Conservation (phyloP, 1,140 invertebrate genomes). For the Rhopalosiphum maidis region DNA sequence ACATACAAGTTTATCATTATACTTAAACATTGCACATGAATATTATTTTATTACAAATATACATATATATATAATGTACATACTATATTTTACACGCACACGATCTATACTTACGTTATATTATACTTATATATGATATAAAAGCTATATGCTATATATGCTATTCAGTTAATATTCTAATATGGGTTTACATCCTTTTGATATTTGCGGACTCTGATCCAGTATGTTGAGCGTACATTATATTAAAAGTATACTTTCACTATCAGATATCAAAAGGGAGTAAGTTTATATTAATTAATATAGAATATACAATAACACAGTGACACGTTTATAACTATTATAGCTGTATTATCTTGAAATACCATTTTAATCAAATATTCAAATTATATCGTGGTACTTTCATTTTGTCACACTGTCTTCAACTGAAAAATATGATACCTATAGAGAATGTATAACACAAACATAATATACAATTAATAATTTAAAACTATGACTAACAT, state of each 20-base stretch:
- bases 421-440: neutral
- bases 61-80: neutral
- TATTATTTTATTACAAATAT: neutral
- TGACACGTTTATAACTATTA: neutral
- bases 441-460: no score
- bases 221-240: neutral
- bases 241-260: neutral
- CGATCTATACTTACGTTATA: neutral
- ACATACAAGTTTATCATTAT: neutral
- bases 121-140: neutral
- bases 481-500: neutral
- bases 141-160: no score
- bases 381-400: neutral
- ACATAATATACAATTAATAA: no score
- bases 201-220: neutral
- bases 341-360: neutral
- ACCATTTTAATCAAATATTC: neutral
- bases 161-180: neutral
- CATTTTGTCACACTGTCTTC: neutral
- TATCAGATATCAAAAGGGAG: neutral
- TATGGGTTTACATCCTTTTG: neutral
- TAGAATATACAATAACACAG: neutral
- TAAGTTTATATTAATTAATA: neutral
- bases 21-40: neutral
- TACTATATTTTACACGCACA: neutral